These are phyloP conservation scores for Aegypius monachus DNA, from an alignment of 2,113 vertebrate genomes.

Conservation along the genomic window DNA sequence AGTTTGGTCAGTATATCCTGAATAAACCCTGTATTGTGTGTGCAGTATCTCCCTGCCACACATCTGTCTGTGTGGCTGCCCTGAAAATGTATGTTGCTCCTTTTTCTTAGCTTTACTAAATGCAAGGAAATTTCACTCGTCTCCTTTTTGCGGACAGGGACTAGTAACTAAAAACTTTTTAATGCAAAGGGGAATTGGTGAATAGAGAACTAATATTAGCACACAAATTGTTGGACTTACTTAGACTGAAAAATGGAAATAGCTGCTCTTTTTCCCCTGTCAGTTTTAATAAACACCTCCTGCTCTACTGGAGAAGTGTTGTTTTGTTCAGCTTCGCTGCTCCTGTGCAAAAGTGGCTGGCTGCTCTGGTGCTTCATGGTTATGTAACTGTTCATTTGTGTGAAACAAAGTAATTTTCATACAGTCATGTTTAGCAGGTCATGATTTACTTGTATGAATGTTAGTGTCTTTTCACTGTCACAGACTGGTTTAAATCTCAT, in stretches of 20 bases:
- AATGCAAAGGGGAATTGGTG: not conserved
- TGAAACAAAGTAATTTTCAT: not conserved
- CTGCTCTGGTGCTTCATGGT: not conserved
- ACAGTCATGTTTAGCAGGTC: not conserved
- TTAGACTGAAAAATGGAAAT: not conserved
- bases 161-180: not conserved
- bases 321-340: not conserved
- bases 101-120: not conserved
- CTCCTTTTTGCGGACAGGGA: not conserved
- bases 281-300: not conserved
- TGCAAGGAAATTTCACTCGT: not conserved
- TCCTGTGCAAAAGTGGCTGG: not conserved
- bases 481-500: not conserved
- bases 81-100: not conserved
- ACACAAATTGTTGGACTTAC: not conserved
- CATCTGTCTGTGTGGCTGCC: not conserved
- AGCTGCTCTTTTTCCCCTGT: not conserved
- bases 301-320: not conserved
- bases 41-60: not conserved
- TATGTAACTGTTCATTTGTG: not conserved
- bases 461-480: not conserved
- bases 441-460: not conserved
- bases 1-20: not conserved
- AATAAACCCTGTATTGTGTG: not conserved
- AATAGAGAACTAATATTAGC: not conserved